Base-by-base conservation (phyloP, 1,140 invertebrate species). In the Acyrthosiphon pisum region DNA sequence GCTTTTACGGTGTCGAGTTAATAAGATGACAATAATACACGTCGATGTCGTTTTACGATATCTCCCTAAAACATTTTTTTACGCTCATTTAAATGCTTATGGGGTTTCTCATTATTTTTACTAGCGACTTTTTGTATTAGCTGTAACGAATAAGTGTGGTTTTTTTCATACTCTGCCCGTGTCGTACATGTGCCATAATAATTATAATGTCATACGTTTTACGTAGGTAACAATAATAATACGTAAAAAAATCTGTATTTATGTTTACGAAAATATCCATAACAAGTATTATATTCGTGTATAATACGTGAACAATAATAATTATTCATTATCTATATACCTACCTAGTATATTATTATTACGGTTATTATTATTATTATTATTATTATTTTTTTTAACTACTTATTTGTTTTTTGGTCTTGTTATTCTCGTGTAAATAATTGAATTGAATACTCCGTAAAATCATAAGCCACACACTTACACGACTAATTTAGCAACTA, bases 11-110 rank as follows among this genome's bases (percentile, higher is more conserved):
- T 89, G 30, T 89, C 53, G 37, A 44, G 37, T 44, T 90, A 20
- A 76, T 76, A 60, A 68, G 23, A 90, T 68, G 89, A 90, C 89
- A 90, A 90, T 90, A 68, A 90, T 44, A 44, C 44, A 44, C 88
- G 88, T 90, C 14, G 50, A 30, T 30, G 22, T 44, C 50, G 35
- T 53, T 37, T 89, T 37, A n/a, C 53, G 56, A 44, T 90, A 44
- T 90, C 30, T 68, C 37, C 41, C 37, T 30, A 30, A 11, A 68
- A 44, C 37, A 41, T 30, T 90, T 90, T 53, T 68, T 41, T 90
- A 90, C 26, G 8, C 48, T 90, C 23, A 44, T 90, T 90, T 30
- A 41, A 90, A 90, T 30, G 89, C 89, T 90, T 90, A n/a, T n/a
- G 20, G 37, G 22, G 37, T 30, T 30, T 60, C 50, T 90, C 53